Percentiles rank a stretch among this genome's conserved stretches.
phyloP scores from a whole-genome alignment of 2,888 invertebrate genomes.

The Frankliniella intonsa region DNA sequence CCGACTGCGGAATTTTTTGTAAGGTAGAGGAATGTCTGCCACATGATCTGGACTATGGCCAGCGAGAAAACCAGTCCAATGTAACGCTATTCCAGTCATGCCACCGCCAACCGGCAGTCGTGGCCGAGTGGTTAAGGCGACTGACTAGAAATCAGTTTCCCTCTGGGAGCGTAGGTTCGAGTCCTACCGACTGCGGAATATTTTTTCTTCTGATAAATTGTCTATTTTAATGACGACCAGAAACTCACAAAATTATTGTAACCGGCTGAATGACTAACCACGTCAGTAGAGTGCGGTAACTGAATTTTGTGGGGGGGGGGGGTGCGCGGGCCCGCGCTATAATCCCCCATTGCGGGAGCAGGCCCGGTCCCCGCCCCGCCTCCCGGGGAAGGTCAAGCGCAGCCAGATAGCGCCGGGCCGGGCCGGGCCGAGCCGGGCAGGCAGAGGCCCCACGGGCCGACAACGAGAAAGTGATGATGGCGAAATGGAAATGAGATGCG shows the following conservation, averaged over 20 bases:
- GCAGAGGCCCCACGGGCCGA: neutral
- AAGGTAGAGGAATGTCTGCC: no score
- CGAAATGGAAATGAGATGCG: constrained; percentile 26
- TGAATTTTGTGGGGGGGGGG: no score
- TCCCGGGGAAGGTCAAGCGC: constrained; percentile 6
- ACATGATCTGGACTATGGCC: no score
- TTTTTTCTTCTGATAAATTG: neutral
- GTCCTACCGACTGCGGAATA: constrained; percentile 8
- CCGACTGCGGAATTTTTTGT: neutral
- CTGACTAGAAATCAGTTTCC: constrained; percentile 26
- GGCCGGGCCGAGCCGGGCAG: neutral
- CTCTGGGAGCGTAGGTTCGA: constrained; percentile 25
- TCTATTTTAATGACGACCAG: neutral
- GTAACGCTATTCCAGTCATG: no score
- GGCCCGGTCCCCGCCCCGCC: neutral
- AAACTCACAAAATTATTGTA: no score
- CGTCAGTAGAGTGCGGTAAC: no score
- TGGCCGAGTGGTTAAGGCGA: constrained; percentile 25
- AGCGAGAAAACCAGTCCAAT: no score
- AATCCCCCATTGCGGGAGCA: neutral
- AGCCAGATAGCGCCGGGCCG: constrained; percentile 1
- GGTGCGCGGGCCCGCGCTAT: no score
- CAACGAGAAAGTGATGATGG: constrained; percentile 24
- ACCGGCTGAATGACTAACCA: no score
- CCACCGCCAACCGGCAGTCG: neutral